Conservation (phyloP, 2,113 vertebrate genomes). For the Myocastor coypus region DNA sequence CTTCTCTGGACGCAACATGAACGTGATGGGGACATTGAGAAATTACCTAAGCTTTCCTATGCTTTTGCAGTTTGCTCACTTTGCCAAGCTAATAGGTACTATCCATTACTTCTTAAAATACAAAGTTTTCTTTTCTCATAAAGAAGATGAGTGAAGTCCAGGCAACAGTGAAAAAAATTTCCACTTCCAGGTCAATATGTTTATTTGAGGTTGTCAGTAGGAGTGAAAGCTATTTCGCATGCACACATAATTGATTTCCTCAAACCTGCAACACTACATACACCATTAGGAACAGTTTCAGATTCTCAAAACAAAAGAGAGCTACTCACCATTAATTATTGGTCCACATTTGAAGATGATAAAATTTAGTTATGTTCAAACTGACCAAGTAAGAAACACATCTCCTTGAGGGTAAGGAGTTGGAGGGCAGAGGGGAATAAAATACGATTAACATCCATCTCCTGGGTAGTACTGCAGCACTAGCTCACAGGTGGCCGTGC, state of each 20-base stretch:
- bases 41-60: neutral
- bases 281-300: neutral
- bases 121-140: neutral
- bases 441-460: neutral
- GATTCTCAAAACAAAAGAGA: neutral
- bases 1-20: neutral
- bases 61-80: neutral
- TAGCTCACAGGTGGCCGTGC: neutral
- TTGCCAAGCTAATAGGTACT: neutral
- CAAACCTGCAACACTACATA: neutral
- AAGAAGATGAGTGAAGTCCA: neutral
- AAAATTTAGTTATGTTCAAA: neutral
- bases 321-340: neutral
- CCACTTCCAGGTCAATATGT: neutral
- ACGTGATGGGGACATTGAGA: neutral
- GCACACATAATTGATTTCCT: conserved; percentile 16
- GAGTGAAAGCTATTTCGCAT: neutral
- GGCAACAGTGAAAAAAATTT: neutral
- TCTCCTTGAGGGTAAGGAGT: neutral
- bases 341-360: neutral
- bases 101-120: neutral
- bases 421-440: neutral
- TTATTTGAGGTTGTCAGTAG: neutral
- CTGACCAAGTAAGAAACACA: neutral
- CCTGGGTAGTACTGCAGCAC: neutral